Evolutionary conservation across 1,140 invertebrate genomes (phyloP).

Genomic region (Diuraphis noxia): DNA sequence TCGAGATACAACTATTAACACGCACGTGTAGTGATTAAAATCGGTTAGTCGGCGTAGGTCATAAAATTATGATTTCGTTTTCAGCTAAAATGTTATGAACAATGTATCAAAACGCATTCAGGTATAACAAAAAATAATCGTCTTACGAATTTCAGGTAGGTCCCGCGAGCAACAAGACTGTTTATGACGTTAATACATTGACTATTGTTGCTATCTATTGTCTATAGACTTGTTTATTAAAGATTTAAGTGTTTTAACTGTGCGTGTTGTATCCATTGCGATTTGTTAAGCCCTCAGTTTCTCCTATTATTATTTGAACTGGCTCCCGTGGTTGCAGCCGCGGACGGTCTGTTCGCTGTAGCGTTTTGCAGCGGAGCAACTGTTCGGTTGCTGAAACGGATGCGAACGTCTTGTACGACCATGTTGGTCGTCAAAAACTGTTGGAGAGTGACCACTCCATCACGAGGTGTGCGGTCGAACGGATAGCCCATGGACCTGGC

Average conservation of each 20-base stretch:
- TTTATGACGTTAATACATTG: neutral
- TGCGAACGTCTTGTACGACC: conserved; percentile 22
- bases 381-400: conserved; percentile 33
- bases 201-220: neutral
- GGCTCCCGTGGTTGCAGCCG: neutral
- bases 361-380: neutral
- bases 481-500: conserved; percentile 75
- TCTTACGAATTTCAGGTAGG: too few species aligned
- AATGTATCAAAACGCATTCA: too few species aligned
- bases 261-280: neutral
- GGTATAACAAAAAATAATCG: too few species aligned
- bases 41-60: neutral
- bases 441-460: conserved; percentile 28
- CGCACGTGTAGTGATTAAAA: neutral
- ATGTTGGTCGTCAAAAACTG: conserved; percentile 53
- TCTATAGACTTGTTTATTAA: neutral
- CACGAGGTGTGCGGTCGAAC: conserved; percentile 66
- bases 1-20: neutral
- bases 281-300: neutral
- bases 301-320: neutral
- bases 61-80: neutral
- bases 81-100: too few species aligned
- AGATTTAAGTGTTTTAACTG: neutral
- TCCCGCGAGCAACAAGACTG: too few species aligned
- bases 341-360: neutral